Percentiles rank a stretch among this genome's conserved stretches.
Evolutionary conservation across 2,113 vertebrate species (phyloP).

Genomic region (Mustela lutreola): DNA sequence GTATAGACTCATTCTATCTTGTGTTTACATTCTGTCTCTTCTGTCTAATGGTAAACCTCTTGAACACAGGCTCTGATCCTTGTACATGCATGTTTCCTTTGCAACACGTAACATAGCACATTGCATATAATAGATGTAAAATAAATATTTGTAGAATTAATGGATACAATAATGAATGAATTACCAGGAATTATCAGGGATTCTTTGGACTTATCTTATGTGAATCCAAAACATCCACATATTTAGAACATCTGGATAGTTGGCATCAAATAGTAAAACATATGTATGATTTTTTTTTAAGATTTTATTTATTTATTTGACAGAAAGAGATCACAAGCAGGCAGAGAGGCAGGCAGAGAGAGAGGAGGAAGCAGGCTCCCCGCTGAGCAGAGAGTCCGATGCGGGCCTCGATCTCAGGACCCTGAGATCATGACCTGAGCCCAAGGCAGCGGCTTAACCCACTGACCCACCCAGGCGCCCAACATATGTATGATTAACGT

Average conservation of each 20-base stretch:
- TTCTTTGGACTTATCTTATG: constrained; percentile 37
- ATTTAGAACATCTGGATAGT: constrained; percentile 36
- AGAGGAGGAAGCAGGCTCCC: too few species aligned
- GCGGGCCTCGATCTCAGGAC: too few species aligned
- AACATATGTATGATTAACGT: constrained; percentile 28
- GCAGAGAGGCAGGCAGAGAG: too few species aligned
- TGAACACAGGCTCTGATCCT: background rate
- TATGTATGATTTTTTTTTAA: background rate
- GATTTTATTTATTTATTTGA: too few species aligned
- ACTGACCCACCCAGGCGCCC: too few species aligned
- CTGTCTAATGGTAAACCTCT: background rate
- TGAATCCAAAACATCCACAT: background rate
- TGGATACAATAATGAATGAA: background rate
- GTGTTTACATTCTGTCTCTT: background rate
- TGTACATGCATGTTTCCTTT: background rate
- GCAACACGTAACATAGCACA: background rate
- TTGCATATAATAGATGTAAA: background rate
- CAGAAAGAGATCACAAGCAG: too few species aligned
- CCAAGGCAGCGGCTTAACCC: too few species aligned
- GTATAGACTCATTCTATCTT: background rate
- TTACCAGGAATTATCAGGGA: background rate
- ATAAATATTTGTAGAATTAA: constrained; percentile 49
- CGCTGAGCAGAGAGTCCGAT: too few species aligned
- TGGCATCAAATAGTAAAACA: constrained; percentile 47
- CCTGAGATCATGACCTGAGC: too few species aligned